Conservation (phyloP, 2,888 invertebrate genomes). For the Pomacea canaliculata region DNA sequence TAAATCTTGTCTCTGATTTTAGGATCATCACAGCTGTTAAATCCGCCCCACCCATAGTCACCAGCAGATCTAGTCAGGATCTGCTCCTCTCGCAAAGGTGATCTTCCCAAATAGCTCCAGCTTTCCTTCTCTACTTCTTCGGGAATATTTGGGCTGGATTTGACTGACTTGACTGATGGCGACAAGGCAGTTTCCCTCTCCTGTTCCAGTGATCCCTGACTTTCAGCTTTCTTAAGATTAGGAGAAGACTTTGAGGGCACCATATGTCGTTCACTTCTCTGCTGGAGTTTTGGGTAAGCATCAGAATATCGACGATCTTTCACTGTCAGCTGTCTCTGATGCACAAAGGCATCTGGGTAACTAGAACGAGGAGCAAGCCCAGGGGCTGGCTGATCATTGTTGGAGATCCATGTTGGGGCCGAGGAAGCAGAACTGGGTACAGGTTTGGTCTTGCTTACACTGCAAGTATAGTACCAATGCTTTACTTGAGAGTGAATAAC, state of each 20-base stretch:
- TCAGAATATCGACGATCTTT: slow-evolving; percentile 21
- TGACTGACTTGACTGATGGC: slow-evolving; percentile 27
- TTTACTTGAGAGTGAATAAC: too few relatives aligned
- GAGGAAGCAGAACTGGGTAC: slow-evolving; percentile 1
- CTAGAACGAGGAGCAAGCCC: slow-evolving; percentile 3
- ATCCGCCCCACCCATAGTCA: slow-evolving; percentile 1
- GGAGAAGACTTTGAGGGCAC: slow-evolving; percentile 54
- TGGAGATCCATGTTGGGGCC: slow-evolving; percentile 13
- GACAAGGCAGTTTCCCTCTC: slow-evolving; percentile 23
- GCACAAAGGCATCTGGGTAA: slow-evolving; percentile 12
- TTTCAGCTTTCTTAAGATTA: slow-evolving; percentile 41
- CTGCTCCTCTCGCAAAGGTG: slow-evolving; percentile 14
- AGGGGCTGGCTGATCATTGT: neutral
- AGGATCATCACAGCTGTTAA: neutral
- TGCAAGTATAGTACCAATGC: slow-evolving; percentile 1
- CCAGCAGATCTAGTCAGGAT: neutral
- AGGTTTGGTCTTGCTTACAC: slow-evolving; percentile 18
- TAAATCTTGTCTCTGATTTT: slow-evolving; percentile 1
- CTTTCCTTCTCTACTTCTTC: slow-evolving; percentile 23
- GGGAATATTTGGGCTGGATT: slow-evolving; percentile 38
- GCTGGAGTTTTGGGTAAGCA: neutral
- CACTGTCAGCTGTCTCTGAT: neutral
- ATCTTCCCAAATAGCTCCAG: neutral
- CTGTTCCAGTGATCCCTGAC: slow-evolving; percentile 8
- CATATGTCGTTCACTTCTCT: slow-evolving; percentile 31